Evolutionary conservation across 2,797 vertebrate genomes (phyloP), one percentile per base, ranked within the genome.

Genomic region (Platalea minor): DNA sequence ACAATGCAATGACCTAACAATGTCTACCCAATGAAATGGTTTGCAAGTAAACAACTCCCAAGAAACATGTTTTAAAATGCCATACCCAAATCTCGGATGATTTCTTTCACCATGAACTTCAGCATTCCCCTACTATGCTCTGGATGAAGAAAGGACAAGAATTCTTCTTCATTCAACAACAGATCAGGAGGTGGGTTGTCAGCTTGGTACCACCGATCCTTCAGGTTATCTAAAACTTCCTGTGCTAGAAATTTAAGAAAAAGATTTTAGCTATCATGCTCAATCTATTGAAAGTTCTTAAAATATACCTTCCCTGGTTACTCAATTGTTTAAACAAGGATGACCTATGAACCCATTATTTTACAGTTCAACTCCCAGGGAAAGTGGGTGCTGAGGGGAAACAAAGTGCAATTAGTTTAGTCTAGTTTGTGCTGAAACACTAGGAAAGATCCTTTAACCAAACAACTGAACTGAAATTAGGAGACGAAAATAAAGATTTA

Each of bases 191-290:
- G 99, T 1, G 99, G 99, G 59, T 98, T 99, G 97, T 99, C 99
- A 0, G 99, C 99, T 97, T 99, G 99, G 63, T 99, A 99, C 99
- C 99, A 99, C 82, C 99, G 99, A 81, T 99, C 99, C 93, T 99
- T 99, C 94, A 99, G 98, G 88, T 99, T 99, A 86, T 99, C 99
- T 68, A 99, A 89, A 64, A 99, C 99, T 96, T 99, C 99, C 98
- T 99, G 99, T 76, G 99, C 99, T 99, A 98, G 80, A 96, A 77
- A 56, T 57, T 21, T 6, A 25, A n/a, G 16, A 48, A 79, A 19
- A 45, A n/a, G 17, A 69, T 83, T 91, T 41, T 59, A 67, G 29
- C 26, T 46, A 17, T 28, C 26, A 23, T 1, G 1, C n/a, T 60
- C 24, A 68, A 33, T 5, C 39, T 21, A 11, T 10, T 56, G 45